Evolutionary conservation across 2,797 vertebrate genomes (phyloP), one percentile per base, ranked within the genome.

Genomic region (Ciconia nigra): DNA sequence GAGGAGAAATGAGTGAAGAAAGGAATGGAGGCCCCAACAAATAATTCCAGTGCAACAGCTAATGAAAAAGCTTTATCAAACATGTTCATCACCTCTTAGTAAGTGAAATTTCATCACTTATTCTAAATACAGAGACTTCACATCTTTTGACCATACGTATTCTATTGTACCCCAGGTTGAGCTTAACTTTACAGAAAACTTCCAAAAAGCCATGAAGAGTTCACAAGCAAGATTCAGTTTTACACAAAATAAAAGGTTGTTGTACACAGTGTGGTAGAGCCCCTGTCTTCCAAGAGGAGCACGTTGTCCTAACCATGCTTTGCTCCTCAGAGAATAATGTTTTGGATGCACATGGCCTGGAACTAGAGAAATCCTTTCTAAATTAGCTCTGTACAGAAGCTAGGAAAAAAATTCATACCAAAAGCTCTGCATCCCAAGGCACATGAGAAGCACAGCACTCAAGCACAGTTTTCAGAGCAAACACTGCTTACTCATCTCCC

Each of bases 221-320:
- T 69, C 20, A 57, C 29, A 89, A 49, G 47, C 5, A 84, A 63
- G 46, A 46, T 33, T 39, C 18, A 39, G 41, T 61, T 84, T 76
- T 10, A 69, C 24, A 35, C 28, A 47, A 90, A 88, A 77, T 14
- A 62, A 54, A 87, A 78, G 13, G 18, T 5, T 12, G 52, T 5
- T 69, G 33, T 29, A 62, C 13, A 16, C 2, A 4, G 54, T 2
- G 2, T 7, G 13, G 16, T 14, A 46, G 41, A 78, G 14, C 3
- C 25, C 22, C 13, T 6, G 3, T 20, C 59, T 85, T 42, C 51
- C 17, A 61, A 72, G 28, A 76, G 2, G 3, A 66, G 26, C 57
- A n/a, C 0, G 0, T 18, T 61, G 13, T 33, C 52, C 37, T 65
- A 39, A 55, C 29, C 22, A 31, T 2, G 6, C 25, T 67, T 37